Base-by-base conservation (phyloP, 2,113 vertebrate genomes). In the Pomatostomus ruficeps region DNA sequence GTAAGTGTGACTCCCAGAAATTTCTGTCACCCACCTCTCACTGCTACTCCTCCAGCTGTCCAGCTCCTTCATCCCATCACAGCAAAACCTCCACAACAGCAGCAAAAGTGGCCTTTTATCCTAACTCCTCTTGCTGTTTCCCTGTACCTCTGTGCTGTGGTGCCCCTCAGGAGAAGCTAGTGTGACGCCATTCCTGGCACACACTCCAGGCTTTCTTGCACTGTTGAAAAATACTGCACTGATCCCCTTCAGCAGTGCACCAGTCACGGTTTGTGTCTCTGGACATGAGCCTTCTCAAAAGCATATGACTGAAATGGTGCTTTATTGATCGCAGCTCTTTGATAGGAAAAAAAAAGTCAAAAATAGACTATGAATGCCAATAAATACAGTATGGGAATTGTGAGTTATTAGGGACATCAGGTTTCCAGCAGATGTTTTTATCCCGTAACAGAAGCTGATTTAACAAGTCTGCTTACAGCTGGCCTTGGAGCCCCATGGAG, bases 391-490 rank as follows among this genome's bases (percentile, higher is more conserved):
- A 80, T 67, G 86, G 91, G 95, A 93, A 40, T 52, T 94, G 94
- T 94, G 95, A 96, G 85, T 91, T 94, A 93, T 96, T 95, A 86
- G 93, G 90, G 95, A 97, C 95, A 94, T 49, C 46, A 48, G 80
- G 91, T 86, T 91, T 70, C 91, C 96, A 95, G 90, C 93, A 98
- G 93, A 98, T 97, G 96, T 97, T 97, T 97, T 95, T 95, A 82
- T 94, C 88, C 94, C 12, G 13, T 96, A 91, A 93, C 79, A 91
- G 96, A 95, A 95, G 91, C 95, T 91, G 84, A 97, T 95, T 96
- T 96, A 96, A 93, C 95, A 96, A 96, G 92, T 88, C 95, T 97
- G 89, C 91, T 85, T 91, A 77, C 87, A 96, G 93, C 93, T 97
- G 95, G 79, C 86, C 73, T 58, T 63, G 81, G 91, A 85, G 88